Conservation (phyloP, 2,797 vertebrate genomes). For the Darevskia mixta region DNA sequence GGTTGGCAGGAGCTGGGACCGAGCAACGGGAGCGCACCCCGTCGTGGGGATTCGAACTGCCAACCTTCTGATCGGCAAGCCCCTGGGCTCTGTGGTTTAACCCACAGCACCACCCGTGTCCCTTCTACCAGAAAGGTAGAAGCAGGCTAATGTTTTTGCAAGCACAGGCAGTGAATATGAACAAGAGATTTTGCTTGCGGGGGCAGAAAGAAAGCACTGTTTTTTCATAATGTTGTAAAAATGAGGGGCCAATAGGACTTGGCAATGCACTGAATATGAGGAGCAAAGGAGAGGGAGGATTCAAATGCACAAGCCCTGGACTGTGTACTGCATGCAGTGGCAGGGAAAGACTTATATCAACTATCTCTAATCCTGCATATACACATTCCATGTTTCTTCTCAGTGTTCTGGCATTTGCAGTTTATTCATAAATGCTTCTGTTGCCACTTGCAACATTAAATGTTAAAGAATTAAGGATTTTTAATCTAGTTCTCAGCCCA, state of each 20-base stretch:
- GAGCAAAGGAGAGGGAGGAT: neutral
- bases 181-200: neutral
- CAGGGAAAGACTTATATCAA: neutral
- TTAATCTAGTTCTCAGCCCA: neutral
- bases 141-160: neutral
- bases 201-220: neutral
- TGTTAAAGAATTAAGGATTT: neutral
- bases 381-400: neutral
- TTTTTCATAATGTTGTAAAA: neutral
- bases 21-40: no score
- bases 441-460: neutral
- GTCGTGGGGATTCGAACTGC: no score
- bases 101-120: no score
- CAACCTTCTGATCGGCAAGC: no score
- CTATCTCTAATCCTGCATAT: neutral
- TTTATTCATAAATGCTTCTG: conserved; percentile 11
- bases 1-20: no score
- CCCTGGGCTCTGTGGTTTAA: no score
- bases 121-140: conserved; percentile 86
- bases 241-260: neutral
- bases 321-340: neutral
- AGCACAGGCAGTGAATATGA: neutral
- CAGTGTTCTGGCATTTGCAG: conserved; percentile 2
- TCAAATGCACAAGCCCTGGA: neutral
- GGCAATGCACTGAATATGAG: no score